phyloP scores from a whole-genome alignment of 2,888 invertebrate genomes.

The Ariolimax columbianus region DNA sequence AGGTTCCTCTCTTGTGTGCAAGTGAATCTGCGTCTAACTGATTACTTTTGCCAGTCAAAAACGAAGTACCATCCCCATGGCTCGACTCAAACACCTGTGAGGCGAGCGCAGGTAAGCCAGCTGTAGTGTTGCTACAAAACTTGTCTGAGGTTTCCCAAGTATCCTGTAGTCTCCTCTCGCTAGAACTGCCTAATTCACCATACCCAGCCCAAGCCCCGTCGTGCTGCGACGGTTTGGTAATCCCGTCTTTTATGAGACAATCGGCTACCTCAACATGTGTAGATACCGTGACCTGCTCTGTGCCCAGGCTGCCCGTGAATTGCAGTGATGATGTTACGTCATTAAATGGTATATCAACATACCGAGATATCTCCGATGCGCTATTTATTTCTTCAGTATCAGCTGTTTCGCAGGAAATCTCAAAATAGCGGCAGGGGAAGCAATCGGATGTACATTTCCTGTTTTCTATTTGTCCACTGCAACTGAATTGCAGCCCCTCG shows the following conservation, averaged over 20 bases:
- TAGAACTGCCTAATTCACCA: conserved; percentile 7
- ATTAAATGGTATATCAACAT: background rate
- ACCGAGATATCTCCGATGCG: background rate
- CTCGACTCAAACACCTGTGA: conserved; percentile 15
- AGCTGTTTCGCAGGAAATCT: background rate
- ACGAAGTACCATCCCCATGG: background rate
- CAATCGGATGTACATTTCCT: background rate
- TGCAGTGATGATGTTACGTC: background rate
- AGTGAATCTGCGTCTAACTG: background rate
- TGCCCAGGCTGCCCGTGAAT: background rate
- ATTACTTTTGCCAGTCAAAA: background rate
- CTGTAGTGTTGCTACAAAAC: background rate
- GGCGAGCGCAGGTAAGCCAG: conserved; percentile 3
- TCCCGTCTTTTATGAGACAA: background rate
- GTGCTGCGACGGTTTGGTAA: background rate
- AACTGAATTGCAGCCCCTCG: background rate
- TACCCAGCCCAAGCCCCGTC: background rate
- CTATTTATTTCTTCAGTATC: background rate
- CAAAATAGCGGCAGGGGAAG: background rate
- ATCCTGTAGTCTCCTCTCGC: background rate
- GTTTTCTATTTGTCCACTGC: background rate
- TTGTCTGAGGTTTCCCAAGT: background rate
- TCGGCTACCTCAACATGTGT: background rate
- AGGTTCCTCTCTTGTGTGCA: background rate
- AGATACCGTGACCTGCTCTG: conserved; percentile 4